Evolutionary conservation across 92 coral and sea anemone genomes (phyloP), one percentile per base, ranked within the genome.

Genomic region (Umimayanthus kanabou): DNA sequence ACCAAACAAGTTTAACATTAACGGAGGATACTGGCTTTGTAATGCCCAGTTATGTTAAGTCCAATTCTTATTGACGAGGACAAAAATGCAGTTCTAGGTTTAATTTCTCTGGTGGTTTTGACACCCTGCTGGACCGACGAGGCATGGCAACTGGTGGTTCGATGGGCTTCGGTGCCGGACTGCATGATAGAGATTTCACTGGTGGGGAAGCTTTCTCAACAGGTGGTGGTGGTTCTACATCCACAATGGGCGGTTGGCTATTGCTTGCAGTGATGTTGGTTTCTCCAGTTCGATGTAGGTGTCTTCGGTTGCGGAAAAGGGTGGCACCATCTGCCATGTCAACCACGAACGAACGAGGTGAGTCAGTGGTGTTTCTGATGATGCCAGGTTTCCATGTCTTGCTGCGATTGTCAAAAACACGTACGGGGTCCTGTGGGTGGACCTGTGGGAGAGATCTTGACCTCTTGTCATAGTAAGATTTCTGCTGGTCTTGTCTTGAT

Each of bases 401-500:
- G 67, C 13, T 75, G 15, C 42, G 45, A 9, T 83, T 88, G 53
- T 87, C 55, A 39, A 87, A 87, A 42, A 87, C 86, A 30, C 89
- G 87, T 73, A 91, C 93, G 9, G 80, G 69, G 77, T 91, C 89
- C 18, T 85, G 74, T 78, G 91, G 93, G 76, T 85, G 50, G 42
- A 88, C 43, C 15, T 87, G 89, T 78, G 88, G 89, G 1, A 91
- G 77, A 10, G 43, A 3, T 55, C 77, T 89, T 66, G 92, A 85
- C 23, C 90, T 39, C 53, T 74, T 89, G 90, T 86, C 88, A 76
- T 90, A 81, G 81, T 80, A 79, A 6, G 14, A 50, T 85, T 89
- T 92, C 80, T 89, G 94, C 67, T 64, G 88, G 29, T 92, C 91
- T 45, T 89, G 97, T 74, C 93, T 86, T 58, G 74, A 53, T 79